A percentile compares a stretch with the other conserved stretches of the same genome.
These are phyloP conservation scores for Corythornis madagascariensis DNA, from an alignment of 2,113 vertebrate species.

Conservation along the genomic window DNA sequence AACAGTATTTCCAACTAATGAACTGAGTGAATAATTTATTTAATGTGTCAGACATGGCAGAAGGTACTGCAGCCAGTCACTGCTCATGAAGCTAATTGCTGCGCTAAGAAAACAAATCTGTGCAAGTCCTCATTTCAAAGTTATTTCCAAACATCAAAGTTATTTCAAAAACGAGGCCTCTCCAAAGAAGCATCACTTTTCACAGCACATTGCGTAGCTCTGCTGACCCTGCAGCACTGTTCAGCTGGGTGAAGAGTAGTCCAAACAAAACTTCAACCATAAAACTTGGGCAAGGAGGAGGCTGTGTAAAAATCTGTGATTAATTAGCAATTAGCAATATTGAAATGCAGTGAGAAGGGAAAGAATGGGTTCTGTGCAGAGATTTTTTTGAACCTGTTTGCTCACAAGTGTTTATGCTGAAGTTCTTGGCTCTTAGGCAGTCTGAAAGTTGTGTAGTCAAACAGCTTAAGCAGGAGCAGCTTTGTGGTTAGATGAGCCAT, in stretches of 20 bases:
- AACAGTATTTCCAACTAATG: constrained; percentile 48
- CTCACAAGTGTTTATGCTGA: neutral
- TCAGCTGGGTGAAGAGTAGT: constrained; percentile 5
- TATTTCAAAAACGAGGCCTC: constrained; percentile 39
- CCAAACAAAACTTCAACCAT: constrained; percentile 22
- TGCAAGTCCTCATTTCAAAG: constrained; percentile 42
- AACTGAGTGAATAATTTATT: constrained; percentile 56
- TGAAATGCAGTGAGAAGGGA: constrained; percentile 4
- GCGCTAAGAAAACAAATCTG: constrained; percentile 66
- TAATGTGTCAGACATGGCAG: constrained; percentile 59
- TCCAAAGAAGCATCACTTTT: constrained; percentile 49
- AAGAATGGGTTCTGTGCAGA: neutral
- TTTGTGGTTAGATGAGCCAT: neutral
- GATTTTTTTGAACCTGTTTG: neutral
- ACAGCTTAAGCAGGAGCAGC: neutral
- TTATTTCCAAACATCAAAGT: constrained; percentile 61
- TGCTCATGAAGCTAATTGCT: constrained; percentile 33
- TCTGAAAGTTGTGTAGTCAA: neutral
- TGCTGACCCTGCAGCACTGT: constrained; percentile 29
- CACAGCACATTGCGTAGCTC: neutral
- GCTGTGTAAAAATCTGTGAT: neutral
- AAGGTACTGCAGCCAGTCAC: constrained; percentile 47
- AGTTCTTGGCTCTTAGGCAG: neutral
- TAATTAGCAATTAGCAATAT: constrained; percentile 32
- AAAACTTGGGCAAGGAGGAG: neutral